Percentiles rank a stretch among this genome's conserved stretches.
Conservation (phyloP, 2,888 invertebrate genomes). For the Malthinus flaveolus region DNA sequence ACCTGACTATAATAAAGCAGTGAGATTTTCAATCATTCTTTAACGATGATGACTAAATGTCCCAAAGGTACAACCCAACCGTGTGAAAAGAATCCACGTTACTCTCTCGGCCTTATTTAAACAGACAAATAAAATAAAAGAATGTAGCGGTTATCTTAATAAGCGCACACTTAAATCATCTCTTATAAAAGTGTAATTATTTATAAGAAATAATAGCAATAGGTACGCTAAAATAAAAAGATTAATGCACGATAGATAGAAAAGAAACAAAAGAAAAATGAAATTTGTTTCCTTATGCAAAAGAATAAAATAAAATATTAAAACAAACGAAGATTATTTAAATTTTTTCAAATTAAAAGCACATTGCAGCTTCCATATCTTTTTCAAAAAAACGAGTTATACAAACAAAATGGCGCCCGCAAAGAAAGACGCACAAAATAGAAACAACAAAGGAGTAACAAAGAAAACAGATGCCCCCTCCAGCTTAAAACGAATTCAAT, state of each 20-base stretch:
- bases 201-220: neutral
- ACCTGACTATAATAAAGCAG: conserved; percentile 18
- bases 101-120: conserved; percentile 13
- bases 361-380: conserved; percentile 20
- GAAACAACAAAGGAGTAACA: neutral
- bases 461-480: conserved; percentile 5
- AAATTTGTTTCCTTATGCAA: too few relatives aligned
- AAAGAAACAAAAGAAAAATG: too few relatives aligned
- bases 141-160: neutral
- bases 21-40: conserved; percentile 21
- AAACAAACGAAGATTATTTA: neutral
- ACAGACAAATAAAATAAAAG: conserved; percentile 3
- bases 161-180: too few relatives aligned
- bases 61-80: conserved; percentile 16
- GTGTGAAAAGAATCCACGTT: conserved; percentile 26
- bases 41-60: conserved; percentile 23
- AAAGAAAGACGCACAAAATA: neutral
- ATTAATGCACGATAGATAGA: too few relatives aligned
- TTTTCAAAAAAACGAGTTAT: conserved; percentile 23
- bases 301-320: too few relatives aligned
- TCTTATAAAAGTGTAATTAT: too few relatives aligned
- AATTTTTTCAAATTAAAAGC: conserved; percentile 5
- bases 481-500: conserved; percentile 24
- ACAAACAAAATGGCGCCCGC: conserved; percentile 22
- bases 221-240: too few relatives aligned